Evolutionary conservation across 2,113 vertebrate genomes (phyloP), one percentile per base, ranked within the genome.

Genomic region (Cavia porcellus): DNA sequence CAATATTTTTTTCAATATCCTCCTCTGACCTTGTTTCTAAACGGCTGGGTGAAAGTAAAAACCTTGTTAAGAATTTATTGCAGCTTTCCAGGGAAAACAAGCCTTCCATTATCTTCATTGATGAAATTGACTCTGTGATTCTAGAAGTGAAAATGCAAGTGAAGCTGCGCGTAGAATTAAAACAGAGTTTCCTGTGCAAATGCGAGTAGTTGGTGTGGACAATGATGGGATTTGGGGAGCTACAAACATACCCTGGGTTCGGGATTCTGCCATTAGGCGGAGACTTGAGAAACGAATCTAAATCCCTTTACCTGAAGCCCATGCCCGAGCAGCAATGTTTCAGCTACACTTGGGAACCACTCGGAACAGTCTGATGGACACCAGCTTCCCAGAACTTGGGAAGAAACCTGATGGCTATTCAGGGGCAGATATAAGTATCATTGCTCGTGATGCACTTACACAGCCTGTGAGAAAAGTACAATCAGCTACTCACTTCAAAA

Each of bases 21-120:
- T 99, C 99, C 2, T 99, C 99, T 95, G 99, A 99, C 96, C 99
- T 99, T 57, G 99, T 99, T 72, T 99, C 99, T 77, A 99, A 99
- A 97, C 99, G 99, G 99, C 98, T 99, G 35, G 99, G 99, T 86
- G 99, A 99, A 98, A 99, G 99, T 98, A 99, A 99, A 98, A 99
- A 99, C 97, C 98, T 99, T 97, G 99, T 99, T 96, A 99, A 99
- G 98, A 99, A 99, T 97, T 99, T 99, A 96, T 99, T 99, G 97
- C 99, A 98, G 75, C 99, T 99, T 90, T 99, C 99, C 68, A 98
- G 99, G 98, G 99, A 99, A 95, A 99, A 99, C 98, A 99, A 99
- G 95, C 99, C 99, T 89, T 99, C 99, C 25, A 99, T 99, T 97
- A 99, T 99, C 97, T 99, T 99, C 98, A 99, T 99, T 83, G 99